Conservation (phyloP, 2,797 vertebrate genomes). For the Cygnus olor region DNA sequence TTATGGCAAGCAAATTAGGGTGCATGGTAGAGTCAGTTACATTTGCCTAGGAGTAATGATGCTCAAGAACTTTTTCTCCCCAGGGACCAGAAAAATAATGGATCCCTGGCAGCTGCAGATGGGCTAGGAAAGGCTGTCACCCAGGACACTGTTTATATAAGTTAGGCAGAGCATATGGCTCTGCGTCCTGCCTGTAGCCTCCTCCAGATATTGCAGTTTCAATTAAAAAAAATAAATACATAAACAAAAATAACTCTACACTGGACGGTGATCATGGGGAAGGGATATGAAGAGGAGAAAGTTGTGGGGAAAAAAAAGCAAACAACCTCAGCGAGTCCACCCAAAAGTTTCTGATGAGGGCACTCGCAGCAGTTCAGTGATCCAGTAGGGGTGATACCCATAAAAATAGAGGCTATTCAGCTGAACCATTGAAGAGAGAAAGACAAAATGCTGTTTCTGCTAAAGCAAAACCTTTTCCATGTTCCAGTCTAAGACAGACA, state of each 20-base stretch:
- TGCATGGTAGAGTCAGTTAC: constrained; percentile 93
- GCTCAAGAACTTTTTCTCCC: constrained; percentile 90
- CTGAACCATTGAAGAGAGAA: constrained; percentile 12
- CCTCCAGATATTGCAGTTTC: constrained; percentile 63
- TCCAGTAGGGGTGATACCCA: constrained; percentile 21
- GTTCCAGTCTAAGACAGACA: background rate
- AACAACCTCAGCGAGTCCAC: background rate
- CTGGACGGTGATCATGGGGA: background rate
- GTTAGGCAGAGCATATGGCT: constrained; percentile 79
- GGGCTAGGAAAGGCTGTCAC: constrained; percentile 87
- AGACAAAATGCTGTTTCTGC: constrained; percentile 38
- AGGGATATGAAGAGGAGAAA: background rate
- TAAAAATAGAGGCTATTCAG: constrained; percentile 31
- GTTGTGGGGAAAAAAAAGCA: background rate
- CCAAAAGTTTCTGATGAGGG: background rate
- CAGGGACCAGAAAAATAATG: constrained; percentile 89
- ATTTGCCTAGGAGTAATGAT: constrained; percentile 98
- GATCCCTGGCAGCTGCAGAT: constrained; percentile 86
- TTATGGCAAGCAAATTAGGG: constrained; percentile 99
- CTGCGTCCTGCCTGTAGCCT: constrained; percentile 66
- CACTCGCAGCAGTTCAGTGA: background rate
- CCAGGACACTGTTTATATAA: constrained; percentile 84
- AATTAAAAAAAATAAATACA: constrained; percentile 37
- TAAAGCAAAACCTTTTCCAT: background rate
- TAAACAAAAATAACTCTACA: constrained; percentile 21